Evolutionary conservation across 2,888 invertebrate species (phyloP).

Genomic region (Aphelenchoides bicaudatus): DNA sequence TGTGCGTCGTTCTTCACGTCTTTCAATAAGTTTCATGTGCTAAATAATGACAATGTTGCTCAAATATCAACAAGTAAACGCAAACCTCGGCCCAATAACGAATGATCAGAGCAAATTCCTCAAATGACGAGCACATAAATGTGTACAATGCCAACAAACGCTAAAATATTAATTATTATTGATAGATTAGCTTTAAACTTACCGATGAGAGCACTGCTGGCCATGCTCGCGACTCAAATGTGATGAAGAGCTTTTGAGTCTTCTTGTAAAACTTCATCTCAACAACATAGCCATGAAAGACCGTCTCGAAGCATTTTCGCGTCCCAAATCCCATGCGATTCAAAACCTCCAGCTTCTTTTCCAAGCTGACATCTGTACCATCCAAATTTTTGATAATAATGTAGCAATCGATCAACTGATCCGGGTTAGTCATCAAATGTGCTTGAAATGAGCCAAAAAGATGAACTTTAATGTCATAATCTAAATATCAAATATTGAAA

Average conservation of each 20-base stretch:
- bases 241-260: neutral
- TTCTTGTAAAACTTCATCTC: neutral
- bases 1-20: slow-evolving; percentile 6
- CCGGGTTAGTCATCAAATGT: no score
- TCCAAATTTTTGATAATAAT: neutral
- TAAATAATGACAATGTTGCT: no score
- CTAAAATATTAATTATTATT: no score
- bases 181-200: no score
- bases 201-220: neutral
- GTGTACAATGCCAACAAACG: slow-evolving; percentile 1
- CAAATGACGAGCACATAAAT: neutral
- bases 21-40: no score
- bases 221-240: neutral
- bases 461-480: no score
- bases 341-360: neutral
- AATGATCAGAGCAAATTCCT: neutral
- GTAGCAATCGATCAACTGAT: neutral
- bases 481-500: no score
- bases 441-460: no score
- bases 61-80: no score
- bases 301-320: no score
- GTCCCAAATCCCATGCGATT: neutral
- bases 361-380: neutral
- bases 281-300: neutral
- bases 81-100: slow-evolving; percentile 6